Evolutionary conservation across 2,888 invertebrate species (phyloP).

Genomic region (Sepioteuthis lessoniana): DNA sequence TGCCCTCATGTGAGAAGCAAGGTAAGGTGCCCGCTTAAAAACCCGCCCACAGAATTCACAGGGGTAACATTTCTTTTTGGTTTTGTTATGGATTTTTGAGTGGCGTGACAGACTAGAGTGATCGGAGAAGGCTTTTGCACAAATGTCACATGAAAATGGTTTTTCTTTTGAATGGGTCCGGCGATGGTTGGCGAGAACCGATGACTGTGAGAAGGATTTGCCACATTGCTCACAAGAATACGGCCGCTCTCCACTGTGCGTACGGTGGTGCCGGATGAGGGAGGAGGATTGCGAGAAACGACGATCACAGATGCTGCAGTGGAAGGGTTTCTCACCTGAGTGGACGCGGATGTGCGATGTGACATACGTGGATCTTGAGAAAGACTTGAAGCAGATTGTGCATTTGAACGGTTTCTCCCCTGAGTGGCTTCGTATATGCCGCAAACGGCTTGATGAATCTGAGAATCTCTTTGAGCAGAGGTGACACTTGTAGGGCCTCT

Average conservation of each 20-base stretch:
- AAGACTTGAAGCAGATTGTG: conserved; percentile 45
- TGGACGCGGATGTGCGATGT: conserved; percentile 37
- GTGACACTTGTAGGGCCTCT: conserved; percentile 43
- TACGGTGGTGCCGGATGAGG: conserved; percentile 24
- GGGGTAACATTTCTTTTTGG: neutral
- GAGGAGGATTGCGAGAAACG: conserved; percentile 40
- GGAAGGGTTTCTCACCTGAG: conserved; percentile 23
- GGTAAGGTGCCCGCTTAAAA: conserved; percentile 39
- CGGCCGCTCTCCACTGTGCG: conserved; percentile 16
- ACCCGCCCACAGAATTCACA: conserved; percentile 39
- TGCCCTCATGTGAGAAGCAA: conserved; percentile 36
- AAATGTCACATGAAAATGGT: neutral
- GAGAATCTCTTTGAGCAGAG: conserved; percentile 38
- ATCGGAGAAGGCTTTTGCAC: conserved; percentile 36
- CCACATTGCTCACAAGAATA: conserved; percentile 25
- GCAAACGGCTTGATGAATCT: neutral
- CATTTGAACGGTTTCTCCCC: conserved; percentile 40
- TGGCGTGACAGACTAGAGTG: conserved; percentile 34
- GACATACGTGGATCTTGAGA: conserved; percentile 35
- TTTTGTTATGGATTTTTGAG: conserved; percentile 8
- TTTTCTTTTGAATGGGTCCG: conserved; percentile 24
- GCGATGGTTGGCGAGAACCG: conserved; percentile 42
- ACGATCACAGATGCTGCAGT: conserved; percentile 37
- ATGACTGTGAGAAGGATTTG: conserved; percentile 42
- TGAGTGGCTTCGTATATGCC: conserved; percentile 24